Percentiles rank a stretch among this genome's conserved stretches.
Evolutionary conservation across 2,888 invertebrate species (phyloP).

Genomic region (Stenchaetothrips biformis): DNA sequence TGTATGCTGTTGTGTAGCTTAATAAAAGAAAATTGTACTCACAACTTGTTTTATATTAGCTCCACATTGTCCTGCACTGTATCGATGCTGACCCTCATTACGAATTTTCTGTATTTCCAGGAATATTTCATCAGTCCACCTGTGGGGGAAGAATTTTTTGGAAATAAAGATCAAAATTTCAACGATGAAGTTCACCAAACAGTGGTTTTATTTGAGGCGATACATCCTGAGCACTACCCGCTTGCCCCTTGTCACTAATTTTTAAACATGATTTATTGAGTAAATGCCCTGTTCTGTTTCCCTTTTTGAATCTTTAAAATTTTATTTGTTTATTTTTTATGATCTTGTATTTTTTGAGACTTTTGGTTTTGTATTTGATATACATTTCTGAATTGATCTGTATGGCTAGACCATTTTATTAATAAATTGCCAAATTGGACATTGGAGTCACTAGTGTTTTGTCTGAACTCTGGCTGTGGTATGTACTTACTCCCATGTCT

Average conservation of each 20-base stretch:
- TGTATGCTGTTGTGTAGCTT: slow-evolving; percentile 33
- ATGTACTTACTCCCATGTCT: slow-evolving; percentile 12
- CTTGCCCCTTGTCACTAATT: slow-evolving; percentile 20
- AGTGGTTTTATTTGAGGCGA: slow-evolving; percentile 38
- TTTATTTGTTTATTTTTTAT: slow-evolving; percentile 22
- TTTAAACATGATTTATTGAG: slow-evolving; percentile 18
- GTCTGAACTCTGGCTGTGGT: slow-evolving; percentile 16
- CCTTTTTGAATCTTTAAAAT: background rate
- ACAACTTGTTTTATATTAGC: slow-evolving; percentile 33
- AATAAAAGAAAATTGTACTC: slow-evolving; percentile 34
- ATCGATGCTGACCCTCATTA: slow-evolving; percentile 15
- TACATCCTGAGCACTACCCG: slow-evolving; percentile 9
- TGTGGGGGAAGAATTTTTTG: slow-evolving; percentile 44
- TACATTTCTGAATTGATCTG: slow-evolving; percentile 15
- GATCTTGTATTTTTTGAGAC: slow-evolving; percentile 18
- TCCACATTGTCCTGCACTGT: slow-evolving; percentile 11
- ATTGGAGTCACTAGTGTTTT: slow-evolving; percentile 8
- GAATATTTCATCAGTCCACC: slow-evolving; percentile 45
- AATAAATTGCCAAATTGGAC: slow-evolving; percentile 1
- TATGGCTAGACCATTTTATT: slow-evolving; percentile 8
- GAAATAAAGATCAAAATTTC: slow-evolving; percentile 47
- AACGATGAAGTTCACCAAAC: slow-evolving; percentile 43
- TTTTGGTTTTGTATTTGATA: slow-evolving; percentile 9
- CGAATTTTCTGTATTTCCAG: slow-evolving; percentile 46
- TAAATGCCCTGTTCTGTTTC: background rate